Evolutionary conservation across 2,113 vertebrate species (phyloP).

Genomic region (Xerus inauris): DNA sequence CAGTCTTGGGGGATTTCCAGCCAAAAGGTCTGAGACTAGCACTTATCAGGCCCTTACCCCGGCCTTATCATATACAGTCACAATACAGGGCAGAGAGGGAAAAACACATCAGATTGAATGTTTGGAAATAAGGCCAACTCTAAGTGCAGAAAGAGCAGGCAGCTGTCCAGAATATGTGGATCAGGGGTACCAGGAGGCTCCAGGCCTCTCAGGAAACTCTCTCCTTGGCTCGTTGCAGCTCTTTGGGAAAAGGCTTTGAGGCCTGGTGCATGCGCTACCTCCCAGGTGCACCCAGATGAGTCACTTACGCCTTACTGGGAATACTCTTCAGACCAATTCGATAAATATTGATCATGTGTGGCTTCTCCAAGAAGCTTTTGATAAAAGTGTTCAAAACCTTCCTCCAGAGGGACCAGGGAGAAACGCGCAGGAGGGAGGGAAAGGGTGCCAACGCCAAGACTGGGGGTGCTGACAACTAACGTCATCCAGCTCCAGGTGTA

Average conservation of each 20-base stretch:
- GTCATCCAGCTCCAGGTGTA: background rate
- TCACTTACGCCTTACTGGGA: background rate
- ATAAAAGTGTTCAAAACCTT: background rate
- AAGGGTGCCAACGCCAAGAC: background rate
- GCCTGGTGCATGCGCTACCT: rapidly evolving
- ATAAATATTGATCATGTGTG: background rate
- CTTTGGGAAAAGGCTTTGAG: background rate
- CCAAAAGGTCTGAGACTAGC: conserved; percentile 24
- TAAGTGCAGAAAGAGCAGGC: conserved; percentile 18
- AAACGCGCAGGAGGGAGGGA: background rate
- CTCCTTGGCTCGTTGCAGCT: background rate
- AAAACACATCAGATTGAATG: background rate
- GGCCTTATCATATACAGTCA: conserved; percentile 45
- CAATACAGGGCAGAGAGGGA: conserved; percentile 41
- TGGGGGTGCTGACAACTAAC: background rate
- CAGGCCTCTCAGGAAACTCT: background rate
- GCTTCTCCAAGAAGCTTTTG: background rate
- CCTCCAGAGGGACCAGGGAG: background rate
- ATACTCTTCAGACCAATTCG: background rate
- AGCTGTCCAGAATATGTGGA: background rate
- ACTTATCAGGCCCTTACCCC: background rate
- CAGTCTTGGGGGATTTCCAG: conserved; percentile 18
- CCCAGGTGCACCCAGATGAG: background rate
- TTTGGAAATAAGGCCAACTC: conserved; percentile 50
- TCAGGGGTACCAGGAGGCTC: background rate